Percentiles rank a stretch among this genome's conserved stretches.
phyloP scores from a whole-genome alignment of 2,888 invertebrate genomes.

The Hipparchia semele region DNA sequence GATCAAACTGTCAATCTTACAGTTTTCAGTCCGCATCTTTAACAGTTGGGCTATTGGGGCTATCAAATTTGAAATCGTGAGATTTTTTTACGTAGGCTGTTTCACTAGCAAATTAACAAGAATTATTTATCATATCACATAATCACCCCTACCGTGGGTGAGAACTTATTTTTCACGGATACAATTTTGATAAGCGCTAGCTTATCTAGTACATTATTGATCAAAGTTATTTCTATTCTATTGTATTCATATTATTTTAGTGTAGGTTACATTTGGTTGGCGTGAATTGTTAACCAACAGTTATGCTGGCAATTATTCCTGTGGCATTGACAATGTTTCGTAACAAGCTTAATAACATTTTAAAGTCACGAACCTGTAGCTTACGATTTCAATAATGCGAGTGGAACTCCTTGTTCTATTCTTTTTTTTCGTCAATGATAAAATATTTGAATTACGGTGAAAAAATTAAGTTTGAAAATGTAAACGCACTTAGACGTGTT shows the following conservation, averaged over 20 bases:
- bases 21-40: too few relatives aligned
- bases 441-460: constrained; percentile 13
- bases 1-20: too few relatives aligned
- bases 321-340: constrained; percentile 67
- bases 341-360: constrained; percentile 55
- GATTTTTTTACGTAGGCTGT: too few relatives aligned
- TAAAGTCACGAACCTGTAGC: constrained; percentile 55
- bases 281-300: constrained; percentile 56
- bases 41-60: too few relatives aligned
- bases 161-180: too few relatives aligned
- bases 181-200: too few relatives aligned
- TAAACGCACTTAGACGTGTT: constrained; percentile 19
- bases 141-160: too few relatives aligned
- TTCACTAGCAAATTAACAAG: too few relatives aligned
- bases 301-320: constrained; percentile 49
- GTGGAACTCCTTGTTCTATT: constrained; percentile 23
- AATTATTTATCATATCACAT: too few relatives aligned
- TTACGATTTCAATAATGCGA: constrained; percentile 41
- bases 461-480: constrained; percentile 5
- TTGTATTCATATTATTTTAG: constrained; percentile 49
- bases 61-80: too few relatives aligned
- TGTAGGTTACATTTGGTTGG: constrained; percentile 57
- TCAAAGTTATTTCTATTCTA: constrained; percentile 30
- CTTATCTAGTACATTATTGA: too few relatives aligned
- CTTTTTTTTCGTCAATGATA: background rate